These are phyloP conservation scores for Distichodus sexfasciatus DNA, from an alignment of 2,797 vertebrate genomes.

Conservation along the genomic window DNA sequence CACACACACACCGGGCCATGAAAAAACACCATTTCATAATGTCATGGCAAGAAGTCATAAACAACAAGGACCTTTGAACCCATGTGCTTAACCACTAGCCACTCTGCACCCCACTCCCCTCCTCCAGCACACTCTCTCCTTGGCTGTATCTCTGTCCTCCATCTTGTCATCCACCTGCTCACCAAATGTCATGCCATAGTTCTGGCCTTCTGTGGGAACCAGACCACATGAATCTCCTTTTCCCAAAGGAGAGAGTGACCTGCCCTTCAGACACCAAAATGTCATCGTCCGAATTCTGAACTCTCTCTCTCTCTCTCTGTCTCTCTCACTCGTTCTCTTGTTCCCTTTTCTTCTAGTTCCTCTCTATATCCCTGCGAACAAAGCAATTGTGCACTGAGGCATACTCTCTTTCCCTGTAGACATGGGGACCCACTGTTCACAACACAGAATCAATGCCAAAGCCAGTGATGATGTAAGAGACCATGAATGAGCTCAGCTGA, in stretches of 20 bases:
- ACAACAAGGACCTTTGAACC: background rate
- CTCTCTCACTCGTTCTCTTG: background rate
- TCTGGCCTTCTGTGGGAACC: constrained; percentile 32
- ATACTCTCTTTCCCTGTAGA: constrained; percentile 15
- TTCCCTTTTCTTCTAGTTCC: constrained; percentile 13
- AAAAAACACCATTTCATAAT: background rate
- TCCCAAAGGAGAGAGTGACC: constrained; percentile 36
- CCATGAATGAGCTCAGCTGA: constrained; percentile 17
- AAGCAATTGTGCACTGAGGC: constrained; percentile 20
- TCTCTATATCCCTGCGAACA: background rate
- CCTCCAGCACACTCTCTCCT: constrained; percentile 46
- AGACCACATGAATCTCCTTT: background rate
- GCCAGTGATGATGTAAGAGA: background rate
- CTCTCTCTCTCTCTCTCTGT: background rate
- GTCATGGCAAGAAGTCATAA: background rate
- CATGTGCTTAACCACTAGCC: background rate
- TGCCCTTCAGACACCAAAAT: constrained; percentile 36
- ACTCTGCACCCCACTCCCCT: background rate
- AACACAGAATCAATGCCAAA: constrained; percentile 21
- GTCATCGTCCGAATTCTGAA: background rate
- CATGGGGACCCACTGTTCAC: constrained; percentile 11
- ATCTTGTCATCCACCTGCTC: constrained; percentile 63
- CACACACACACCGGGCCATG: background rate
- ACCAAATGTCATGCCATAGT: constrained; percentile 64
- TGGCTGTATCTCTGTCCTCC: constrained; percentile 52